A percentile compares a stretch with the other conserved stretches of the same genome.
Conservation (phyloP, 2,888 invertebrate genomes). For the Chelonus formosanus region DNA sequence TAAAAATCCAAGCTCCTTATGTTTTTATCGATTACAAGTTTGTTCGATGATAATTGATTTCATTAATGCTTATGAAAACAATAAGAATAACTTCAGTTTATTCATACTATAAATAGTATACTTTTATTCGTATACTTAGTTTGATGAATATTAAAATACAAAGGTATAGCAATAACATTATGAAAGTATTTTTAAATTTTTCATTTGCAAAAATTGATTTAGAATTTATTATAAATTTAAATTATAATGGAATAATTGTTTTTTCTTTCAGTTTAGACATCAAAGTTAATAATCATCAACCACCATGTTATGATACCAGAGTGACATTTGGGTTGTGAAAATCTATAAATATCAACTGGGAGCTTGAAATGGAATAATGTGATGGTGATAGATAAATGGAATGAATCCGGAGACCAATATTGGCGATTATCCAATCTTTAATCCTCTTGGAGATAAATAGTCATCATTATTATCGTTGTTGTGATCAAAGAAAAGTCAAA, state of each 20-base stretch:
- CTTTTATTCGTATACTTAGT: too few species aligned
- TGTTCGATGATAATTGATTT: too few species aligned
- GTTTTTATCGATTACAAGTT: too few species aligned
- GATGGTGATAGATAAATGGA: slow-evolving; percentile 29
- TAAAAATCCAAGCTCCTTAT: too few species aligned
- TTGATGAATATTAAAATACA: too few species aligned
- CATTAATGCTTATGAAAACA: too few species aligned
- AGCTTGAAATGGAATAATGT: slow-evolving; percentile 23
- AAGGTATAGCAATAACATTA: too few species aligned
- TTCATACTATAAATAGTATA: too few species aligned
- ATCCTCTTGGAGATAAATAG: slow-evolving; percentile 33
- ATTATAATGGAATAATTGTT: too few species aligned
- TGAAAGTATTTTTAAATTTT: too few species aligned
- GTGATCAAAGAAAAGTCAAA: slow-evolving; percentile 30
- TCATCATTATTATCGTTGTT: slow-evolving; percentile 33
- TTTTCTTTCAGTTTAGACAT: background rate
- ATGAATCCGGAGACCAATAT: slow-evolving; percentile 20
- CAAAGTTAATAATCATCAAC: slow-evolving; percentile 13
- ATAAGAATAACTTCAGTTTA: too few species aligned
- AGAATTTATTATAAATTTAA: too few species aligned
- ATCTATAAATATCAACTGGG: slow-evolving; percentile 21
- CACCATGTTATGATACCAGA: slow-evolving; percentile 26
- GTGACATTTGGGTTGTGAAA: slow-evolving; percentile 19
- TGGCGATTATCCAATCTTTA: slow-evolving; percentile 33
- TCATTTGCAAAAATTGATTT: background rate